Evolutionary conservation across 92 coral and sea anemone genomes (phyloP).

Genomic region (Epizoanthus illoricatus): DNA sequence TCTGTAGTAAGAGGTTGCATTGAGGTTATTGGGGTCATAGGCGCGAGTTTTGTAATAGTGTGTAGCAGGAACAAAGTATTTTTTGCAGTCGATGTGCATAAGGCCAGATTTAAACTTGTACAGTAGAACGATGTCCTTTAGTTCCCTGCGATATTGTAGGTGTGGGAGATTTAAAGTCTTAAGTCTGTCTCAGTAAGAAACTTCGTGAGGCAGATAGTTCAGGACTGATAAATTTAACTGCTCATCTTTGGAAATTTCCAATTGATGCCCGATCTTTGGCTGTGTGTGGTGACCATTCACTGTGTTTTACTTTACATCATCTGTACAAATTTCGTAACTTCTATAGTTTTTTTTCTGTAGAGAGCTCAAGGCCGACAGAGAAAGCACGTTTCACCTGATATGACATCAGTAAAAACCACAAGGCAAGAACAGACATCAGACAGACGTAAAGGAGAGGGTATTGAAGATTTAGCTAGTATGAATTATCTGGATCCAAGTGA

Average conservation of each 20-base stretch:
- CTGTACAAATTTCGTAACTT: neutral
- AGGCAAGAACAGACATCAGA: neutral
- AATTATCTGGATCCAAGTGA: conserved; percentile 15
- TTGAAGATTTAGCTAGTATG: neutral
- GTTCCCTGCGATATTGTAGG: neutral
- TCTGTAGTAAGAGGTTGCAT: too few species aligned
- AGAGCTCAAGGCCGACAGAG: neutral
- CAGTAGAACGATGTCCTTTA: too few species aligned
- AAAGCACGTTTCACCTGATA: neutral
- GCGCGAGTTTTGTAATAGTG: conserved; percentile 1
- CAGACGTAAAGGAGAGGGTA: neutral
- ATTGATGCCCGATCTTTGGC: conserved; percentile 7
- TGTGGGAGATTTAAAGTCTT: neutral
- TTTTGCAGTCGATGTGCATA: too few species aligned
- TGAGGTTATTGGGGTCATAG: too few species aligned
- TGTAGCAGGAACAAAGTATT: neutral
- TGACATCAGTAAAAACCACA: conserved; percentile 8
- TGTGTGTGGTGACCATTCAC: conserved; percentile 18
- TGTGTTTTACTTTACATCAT: too few species aligned
- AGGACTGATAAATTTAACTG: conserved; percentile 6
- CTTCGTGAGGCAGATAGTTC: neutral
- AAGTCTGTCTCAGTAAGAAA: neutral
- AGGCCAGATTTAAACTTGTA: too few species aligned
- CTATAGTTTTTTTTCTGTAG: neutral
- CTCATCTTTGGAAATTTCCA: conserved; percentile 6